Evolutionary conservation across 1,140 invertebrate genomes (phyloP), one percentile per base, ranked within the genome.

Genomic region (Onthophagus taurus): DNA sequence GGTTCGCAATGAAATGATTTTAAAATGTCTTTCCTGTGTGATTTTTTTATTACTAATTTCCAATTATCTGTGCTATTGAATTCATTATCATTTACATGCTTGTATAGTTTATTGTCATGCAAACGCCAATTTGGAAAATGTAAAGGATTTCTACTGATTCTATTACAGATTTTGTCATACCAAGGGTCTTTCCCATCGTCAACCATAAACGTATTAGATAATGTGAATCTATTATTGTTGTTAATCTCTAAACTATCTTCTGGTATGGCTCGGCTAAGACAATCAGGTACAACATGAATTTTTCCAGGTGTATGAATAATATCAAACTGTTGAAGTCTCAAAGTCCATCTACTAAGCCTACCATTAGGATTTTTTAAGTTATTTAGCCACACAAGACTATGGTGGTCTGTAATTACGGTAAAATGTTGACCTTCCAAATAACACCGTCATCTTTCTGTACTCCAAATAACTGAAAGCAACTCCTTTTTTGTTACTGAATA

Each of bases 391-490:
- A 16, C 18, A 4, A 39, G 13, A 4, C 16, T n/a, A 6, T 39
- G 13, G 17, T 38, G 36, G 23, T 39, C 44, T 4, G 44, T 45
- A 17, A 59, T 34, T 1, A 70, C 54, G 0, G 21, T 59, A 39
- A 72, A 69, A 13, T 60, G 34, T 4, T 26, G 54, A 8, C 55
- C 57, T 39, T 60, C 51, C 31, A 55, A 14, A 24, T 51, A 57
- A 9, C n/a, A 19, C 29, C 52, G 36, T 29, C 72, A 65, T 61
- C 21, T 65, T 55, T 26, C 60, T 47, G 1, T 70, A 52, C 57
- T 60, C 48, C 52, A 59, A 2, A 70, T 34, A 11, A 71, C 50
- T 2, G 65, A 67, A n/a, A 70, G 49, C 33, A 51, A 56, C 59
- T 70, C 66, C 36, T 52, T 49, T 48, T 71, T 60, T 1, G 60